Evolutionary conservation across 2,888 invertebrate species (phyloP).

Genomic region (Gastracanthus pulcherrimus): DNA sequence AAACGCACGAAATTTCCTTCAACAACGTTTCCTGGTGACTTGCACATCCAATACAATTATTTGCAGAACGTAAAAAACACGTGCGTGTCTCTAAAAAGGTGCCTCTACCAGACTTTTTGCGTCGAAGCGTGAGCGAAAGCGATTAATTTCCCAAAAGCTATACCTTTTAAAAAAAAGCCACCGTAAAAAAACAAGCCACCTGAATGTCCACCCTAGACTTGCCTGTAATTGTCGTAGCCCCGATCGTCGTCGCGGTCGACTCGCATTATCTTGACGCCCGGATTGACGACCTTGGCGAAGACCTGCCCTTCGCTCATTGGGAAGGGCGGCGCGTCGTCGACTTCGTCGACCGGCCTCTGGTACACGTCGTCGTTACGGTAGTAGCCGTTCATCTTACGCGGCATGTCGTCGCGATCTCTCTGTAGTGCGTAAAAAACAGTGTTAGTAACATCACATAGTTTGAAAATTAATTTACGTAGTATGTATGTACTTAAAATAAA

Average conservation of each 20-base stretch:
- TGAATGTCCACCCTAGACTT: slow-evolving; percentile 47
- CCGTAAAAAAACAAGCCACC: slow-evolving; percentile 16
- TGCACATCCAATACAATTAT: slow-evolving; percentile 9
- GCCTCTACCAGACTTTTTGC: slow-evolving; percentile 57
- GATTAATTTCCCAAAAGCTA: slow-evolving; percentile 8
- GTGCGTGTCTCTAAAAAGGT: slow-evolving; percentile 20
- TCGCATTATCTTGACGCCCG: slow-evolving; percentile 74
- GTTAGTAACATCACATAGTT: not conserved
- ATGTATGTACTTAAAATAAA: not conserved
- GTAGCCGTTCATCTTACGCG: slow-evolving; percentile 61
- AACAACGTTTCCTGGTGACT: slow-evolving; percentile 20
- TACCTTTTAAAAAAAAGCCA: not conserved
- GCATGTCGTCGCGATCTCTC: slow-evolving; percentile 43
- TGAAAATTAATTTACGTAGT: not conserved
- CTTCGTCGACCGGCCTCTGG: slow-evolving; percentile 72
- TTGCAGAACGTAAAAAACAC: not conserved
- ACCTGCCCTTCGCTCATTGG: slow-evolving; percentile 66
- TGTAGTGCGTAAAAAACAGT: not conserved
- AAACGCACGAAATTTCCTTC: slow-evolving; percentile 13
- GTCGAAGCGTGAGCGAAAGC: slow-evolving; percentile 55
- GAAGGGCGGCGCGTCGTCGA: slow-evolving; percentile 74
- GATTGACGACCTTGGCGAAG: slow-evolving; percentile 72
- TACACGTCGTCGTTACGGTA: slow-evolving; percentile 71
- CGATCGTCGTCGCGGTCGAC: slow-evolving; percentile 72
- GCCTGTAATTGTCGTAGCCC: slow-evolving; percentile 71